Evolutionary conservation across 2,797 vertebrate species (phyloP).

Genomic region (Poecilia gillii): DNA sequence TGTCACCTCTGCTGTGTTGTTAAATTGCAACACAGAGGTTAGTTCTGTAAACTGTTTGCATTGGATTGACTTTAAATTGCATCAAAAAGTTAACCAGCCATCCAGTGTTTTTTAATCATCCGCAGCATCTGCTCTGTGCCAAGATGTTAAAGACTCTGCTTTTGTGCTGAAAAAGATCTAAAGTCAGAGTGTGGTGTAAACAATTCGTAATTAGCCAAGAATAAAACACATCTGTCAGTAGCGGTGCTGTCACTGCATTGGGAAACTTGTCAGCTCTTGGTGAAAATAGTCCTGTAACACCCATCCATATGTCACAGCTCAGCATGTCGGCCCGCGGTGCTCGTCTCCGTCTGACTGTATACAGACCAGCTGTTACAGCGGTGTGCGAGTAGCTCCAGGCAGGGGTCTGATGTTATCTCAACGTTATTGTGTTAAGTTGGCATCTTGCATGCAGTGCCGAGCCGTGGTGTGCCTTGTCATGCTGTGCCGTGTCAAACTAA

Average conservation of each 20-base stretch:
- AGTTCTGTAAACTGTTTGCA: slow-evolving; percentile 2
- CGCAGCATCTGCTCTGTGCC: slow-evolving; percentile 4
- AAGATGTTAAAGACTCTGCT: neutral
- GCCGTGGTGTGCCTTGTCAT: slow-evolving; percentile 50
- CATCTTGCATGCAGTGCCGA: slow-evolving; percentile 53
- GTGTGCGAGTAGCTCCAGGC: slow-evolving; percentile 43
- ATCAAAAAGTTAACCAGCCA: slow-evolving; percentile 2
- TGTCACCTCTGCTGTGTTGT: neutral
- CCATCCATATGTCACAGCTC: slow-evolving; percentile 64
- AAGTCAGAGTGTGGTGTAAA: slow-evolving; percentile 28
- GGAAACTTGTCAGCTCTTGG: slow-evolving; percentile 52
- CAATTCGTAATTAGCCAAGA: slow-evolving; percentile 46
- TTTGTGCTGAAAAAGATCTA: slow-evolving; percentile 19
- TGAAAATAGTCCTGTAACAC: slow-evolving; percentile 59
- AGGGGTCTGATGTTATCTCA: slow-evolving; percentile 61
- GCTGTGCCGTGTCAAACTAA: slow-evolving; percentile 60
- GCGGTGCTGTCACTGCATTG: slow-evolving; percentile 25
- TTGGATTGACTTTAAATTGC: neutral
- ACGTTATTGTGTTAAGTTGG: slow-evolving; percentile 66
- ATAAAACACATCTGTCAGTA: slow-evolving; percentile 59
- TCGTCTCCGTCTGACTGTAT: slow-evolving; percentile 40
- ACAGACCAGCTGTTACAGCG: slow-evolving; percentile 58
- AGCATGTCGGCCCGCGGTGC: slow-evolving; percentile 47
- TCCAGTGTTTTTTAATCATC: neutral
- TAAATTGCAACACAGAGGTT: slow-evolving; percentile 2